Evolutionary conservation across 2,113 vertebrate genomes (phyloP).

Genomic region (Oenanthe melanoleuca): DNA sequence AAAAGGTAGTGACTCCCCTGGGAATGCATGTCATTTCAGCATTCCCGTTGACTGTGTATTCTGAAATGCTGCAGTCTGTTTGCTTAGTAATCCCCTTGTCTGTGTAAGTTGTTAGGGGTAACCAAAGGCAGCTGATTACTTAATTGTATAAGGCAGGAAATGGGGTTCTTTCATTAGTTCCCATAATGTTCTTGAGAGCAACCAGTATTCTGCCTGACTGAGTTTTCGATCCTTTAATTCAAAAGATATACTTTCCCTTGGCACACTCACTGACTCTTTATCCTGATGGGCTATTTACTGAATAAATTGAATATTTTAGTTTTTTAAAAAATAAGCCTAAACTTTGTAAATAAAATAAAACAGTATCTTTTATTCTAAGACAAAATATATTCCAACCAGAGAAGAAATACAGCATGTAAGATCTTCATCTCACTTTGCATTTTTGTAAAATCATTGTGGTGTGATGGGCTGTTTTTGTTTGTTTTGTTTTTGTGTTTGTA

Average conservation of each 20-base stretch:
- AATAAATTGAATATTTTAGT: conserved; percentile 26
- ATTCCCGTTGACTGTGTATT: conserved; percentile 65
- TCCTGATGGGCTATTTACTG: conserved; percentile 9
- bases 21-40: conserved; percentile 67
- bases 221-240: conserved; percentile 72
- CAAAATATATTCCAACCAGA: not conserved
- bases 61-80: conserved; percentile 71
- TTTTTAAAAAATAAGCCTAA: not conserved
- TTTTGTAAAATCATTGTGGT: not conserved
- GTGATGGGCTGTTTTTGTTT: not conserved
- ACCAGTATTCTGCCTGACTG: conserved; percentile 61
- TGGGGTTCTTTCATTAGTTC: conserved; percentile 77
- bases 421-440: not conserved
- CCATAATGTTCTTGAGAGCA: conserved; percentile 74
- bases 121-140: conserved; percentile 82
- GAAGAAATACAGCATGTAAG: not conserved
- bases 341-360: not conserved
- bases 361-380: not conserved
- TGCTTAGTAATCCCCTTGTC: conserved; percentile 77
- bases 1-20: conserved; percentile 65
- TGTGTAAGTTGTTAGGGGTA: conserved; percentile 82
- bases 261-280: conserved; percentile 21
- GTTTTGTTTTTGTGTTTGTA: not conserved
- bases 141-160: conserved; percentile 79
- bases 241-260: conserved; percentile 57